These are phyloP conservation scores for Puffinus mauretanicus DNA, from an alignment of 2,113 vertebrate genomes.

Conservation along the genomic window DNA sequence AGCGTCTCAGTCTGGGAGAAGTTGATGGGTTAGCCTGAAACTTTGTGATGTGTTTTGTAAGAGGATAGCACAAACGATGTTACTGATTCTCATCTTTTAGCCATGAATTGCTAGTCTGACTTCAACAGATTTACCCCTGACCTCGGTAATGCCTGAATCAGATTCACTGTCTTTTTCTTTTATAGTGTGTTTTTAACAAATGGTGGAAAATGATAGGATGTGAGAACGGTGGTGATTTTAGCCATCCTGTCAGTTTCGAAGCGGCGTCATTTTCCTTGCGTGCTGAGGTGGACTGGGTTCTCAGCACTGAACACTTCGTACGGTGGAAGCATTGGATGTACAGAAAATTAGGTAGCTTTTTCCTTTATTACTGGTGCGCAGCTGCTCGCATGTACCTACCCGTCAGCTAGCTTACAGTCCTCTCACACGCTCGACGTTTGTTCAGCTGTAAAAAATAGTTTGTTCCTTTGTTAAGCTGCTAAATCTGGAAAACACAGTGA, in stretches of 20 bases:
- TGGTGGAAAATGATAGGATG: background rate
- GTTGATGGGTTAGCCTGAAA: background rate
- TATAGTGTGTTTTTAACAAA: background rate
- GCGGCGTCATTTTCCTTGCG: accelerated
- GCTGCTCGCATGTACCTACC: background rate
- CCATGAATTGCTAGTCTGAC: background rate
- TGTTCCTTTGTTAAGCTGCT: background rate
- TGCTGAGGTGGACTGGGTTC: background rate
- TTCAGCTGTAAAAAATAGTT: background rate
- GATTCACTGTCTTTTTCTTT: background rate
- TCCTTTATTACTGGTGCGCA: background rate
- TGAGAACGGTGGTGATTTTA: background rate
- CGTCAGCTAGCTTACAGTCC: background rate
- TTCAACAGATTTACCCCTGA: background rate
- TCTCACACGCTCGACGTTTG: background rate
- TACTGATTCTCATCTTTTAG: background rate
- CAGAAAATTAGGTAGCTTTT: background rate
- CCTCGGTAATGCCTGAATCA: background rate
- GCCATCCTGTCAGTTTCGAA: background rate
- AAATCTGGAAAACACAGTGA: background rate
- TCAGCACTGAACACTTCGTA: background rate
- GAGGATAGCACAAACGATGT: background rate
- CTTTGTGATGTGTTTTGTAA: background rate
- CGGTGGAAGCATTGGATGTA: background rate
- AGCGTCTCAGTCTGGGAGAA: background rate